Evolutionary conservation across 2,888 invertebrate species (phyloP).

Genomic region (Limnephilus rhombicus): DNA sequence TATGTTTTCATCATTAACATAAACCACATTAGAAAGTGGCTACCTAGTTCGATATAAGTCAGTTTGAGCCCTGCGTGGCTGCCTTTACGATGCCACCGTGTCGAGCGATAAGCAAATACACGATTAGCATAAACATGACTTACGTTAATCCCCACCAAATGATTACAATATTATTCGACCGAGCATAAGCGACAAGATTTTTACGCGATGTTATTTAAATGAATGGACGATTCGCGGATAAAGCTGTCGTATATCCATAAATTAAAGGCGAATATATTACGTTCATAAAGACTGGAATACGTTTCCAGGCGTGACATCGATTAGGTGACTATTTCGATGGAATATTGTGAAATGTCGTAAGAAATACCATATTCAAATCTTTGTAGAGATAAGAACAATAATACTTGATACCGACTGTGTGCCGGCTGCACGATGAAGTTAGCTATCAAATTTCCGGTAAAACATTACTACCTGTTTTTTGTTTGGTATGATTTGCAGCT

Average conservation of each 20-base stretch:
- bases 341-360: slow-evolving; percentile 1
- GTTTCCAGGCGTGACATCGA: slow-evolving; percentile 32
- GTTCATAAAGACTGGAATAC: slow-evolving; percentile 30
- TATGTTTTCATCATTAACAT: neutral
- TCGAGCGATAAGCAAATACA: slow-evolving; percentile 40
- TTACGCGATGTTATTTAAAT: slow-evolving; percentile 51
- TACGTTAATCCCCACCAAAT: slow-evolving; percentile 41
- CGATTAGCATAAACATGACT: slow-evolving; percentile 51
- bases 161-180: slow-evolving; percentile 37
- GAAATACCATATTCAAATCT: slow-evolving; percentile 2
- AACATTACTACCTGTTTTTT: slow-evolving; percentile 56
- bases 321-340: slow-evolving; percentile 38
- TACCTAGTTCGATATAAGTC: neutral
- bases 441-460: slow-evolving; percentile 54
- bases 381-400: neutral
- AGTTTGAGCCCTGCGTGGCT: neutral
- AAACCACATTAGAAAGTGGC: neutral
- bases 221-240: slow-evolving; percentile 48
- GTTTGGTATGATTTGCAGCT: slow-evolving; percentile 49
- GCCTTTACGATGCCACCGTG: slow-evolving; percentile 27
- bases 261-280: slow-evolving; percentile 40
- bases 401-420: neutral
- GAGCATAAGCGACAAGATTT: slow-evolving; percentile 45
- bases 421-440: neutral
- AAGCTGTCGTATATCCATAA: slow-evolving; percentile 55